Conservation (phyloP, 2,797 vertebrate species). For the Tapirus indicus region DNA sequence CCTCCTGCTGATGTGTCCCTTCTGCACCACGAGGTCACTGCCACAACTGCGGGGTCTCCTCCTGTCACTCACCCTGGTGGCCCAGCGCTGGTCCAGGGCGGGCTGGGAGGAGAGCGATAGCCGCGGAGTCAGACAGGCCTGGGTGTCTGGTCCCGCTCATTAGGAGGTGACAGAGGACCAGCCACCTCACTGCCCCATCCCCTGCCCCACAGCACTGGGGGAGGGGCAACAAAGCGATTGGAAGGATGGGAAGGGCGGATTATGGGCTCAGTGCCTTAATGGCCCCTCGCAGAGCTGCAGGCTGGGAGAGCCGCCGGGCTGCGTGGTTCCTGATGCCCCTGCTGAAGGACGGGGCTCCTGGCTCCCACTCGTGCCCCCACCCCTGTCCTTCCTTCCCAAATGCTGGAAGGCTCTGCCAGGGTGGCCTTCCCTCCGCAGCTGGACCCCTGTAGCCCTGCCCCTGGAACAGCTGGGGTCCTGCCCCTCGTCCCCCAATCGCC, state of each 20-base stretch:
- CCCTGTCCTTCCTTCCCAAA: too few relatives aligned
- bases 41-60: not conserved
- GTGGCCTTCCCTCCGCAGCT: not conserved
- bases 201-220: accelerated
- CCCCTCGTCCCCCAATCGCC: too few relatives aligned
- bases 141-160: not conserved
- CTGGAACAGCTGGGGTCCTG: too few relatives aligned
- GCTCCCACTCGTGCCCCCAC: accelerated
- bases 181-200: not conserved
- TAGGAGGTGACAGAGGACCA: not conserved
- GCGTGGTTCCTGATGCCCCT: accelerated
- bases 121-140: not conserved
- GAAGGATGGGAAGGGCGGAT: too few relatives aligned
- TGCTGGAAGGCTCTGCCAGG: not conserved
- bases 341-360: not conserved
- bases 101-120: too few relatives aligned
- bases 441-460: not conserved
- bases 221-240: accelerated
- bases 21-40: not conserved
- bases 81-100: not conserved
- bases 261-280: not conserved
- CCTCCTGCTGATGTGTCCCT: accelerated
- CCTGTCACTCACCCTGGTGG: too few relatives aligned
- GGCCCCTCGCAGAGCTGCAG: not conserved
- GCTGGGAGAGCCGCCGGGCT: not conserved